Evolutionary conservation across 2,797 vertebrate species (phyloP).

Genomic region (Poecilia velifera): DNA sequence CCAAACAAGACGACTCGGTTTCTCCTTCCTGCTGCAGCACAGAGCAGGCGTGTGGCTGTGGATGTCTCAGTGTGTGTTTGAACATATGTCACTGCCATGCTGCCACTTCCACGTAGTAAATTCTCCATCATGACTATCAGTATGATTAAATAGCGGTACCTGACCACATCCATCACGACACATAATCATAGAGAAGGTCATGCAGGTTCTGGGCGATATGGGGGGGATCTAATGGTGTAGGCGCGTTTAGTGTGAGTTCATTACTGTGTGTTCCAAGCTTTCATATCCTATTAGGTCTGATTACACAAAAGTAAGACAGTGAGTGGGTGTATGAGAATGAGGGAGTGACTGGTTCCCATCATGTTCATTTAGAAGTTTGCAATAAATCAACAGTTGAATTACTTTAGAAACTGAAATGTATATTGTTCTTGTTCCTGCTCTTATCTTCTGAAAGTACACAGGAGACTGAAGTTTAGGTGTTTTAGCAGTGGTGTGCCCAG

Average conservation of each 20-base stretch:
- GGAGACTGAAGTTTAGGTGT: not conserved
- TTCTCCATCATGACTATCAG: conserved; percentile 72
- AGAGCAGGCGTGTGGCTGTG: not conserved
- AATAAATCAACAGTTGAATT: conserved; percentile 2
- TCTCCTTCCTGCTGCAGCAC: conserved; percentile 11
- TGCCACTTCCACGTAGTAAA: conserved; percentile 66
- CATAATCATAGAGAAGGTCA: conserved; percentile 71
- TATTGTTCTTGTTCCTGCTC: not conserved
- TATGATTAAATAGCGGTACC: conserved; percentile 74
- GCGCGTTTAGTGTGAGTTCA: conserved; percentile 35
- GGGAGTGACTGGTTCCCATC: conserved; percentile 5
- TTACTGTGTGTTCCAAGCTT: conserved; percentile 37
- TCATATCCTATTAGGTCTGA: conserved; percentile 22
- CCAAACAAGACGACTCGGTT: not conserved
- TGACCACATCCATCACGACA: conserved; percentile 73
- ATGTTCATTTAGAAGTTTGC: conserved; percentile 16
- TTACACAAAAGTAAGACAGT: conserved; percentile 17
- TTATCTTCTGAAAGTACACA: conserved; percentile 4
- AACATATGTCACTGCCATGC: conserved; percentile 73
- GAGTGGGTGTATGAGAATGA: not conserved
- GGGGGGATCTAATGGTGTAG: conserved; percentile 59
- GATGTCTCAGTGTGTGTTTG: conserved; percentile 24
- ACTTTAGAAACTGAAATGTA: conserved; percentile 8
- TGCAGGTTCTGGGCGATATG: conserved; percentile 52
- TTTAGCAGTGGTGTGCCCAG: too few species aligned